Percentiles rank a stretch among this genome's conserved stretches.
These are phyloP conservation scores for Heliothis virescens DNA, from an alignment of 1,140 invertebrate species.

Conservation along the genomic window DNA sequence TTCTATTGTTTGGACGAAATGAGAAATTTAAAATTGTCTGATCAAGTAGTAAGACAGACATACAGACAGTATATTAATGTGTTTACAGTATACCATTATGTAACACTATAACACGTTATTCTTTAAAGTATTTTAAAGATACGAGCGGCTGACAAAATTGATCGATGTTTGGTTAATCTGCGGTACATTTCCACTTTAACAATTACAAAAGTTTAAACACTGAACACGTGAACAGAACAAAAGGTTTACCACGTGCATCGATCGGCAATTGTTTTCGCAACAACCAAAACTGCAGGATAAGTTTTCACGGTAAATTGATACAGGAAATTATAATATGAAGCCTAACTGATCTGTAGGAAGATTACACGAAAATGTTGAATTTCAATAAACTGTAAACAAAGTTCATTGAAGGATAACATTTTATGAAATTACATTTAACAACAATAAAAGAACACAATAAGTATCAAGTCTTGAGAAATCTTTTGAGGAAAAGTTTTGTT, in stretches of 20 bases:
- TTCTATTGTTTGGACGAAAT: constrained; percentile 24
- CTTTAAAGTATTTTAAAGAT: constrained; percentile 10
- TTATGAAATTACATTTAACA: too few relatives aligned
- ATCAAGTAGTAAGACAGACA: constrained; percentile 22
- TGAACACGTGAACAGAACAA: not conserved
- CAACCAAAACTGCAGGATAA: not conserved
- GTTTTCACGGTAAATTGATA: not conserved
- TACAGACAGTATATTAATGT: constrained; percentile 35
- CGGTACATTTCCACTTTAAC: not conserved
- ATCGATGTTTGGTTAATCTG: not conserved
- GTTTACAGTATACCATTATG: constrained; percentile 20
- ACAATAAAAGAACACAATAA: not conserved
- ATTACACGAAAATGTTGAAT: too few relatives aligned
- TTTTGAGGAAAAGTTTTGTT: not conserved
- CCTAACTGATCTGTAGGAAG: too few relatives aligned
- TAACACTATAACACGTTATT: constrained; percentile 11
- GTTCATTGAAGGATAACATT: too few relatives aligned
- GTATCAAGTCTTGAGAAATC: not conserved
- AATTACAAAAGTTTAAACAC: not conserved
- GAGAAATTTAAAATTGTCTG: constrained; percentile 31
- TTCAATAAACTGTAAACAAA: too few relatives aligned
- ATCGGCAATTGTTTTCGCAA: not conserved
- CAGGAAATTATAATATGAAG: not conserved
- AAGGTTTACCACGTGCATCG: not conserved
- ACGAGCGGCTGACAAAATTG: not conserved